Base-by-base conservation (phyloP, 2,797 vertebrate genomes). In the Lycodopsis pacificus region DNA sequence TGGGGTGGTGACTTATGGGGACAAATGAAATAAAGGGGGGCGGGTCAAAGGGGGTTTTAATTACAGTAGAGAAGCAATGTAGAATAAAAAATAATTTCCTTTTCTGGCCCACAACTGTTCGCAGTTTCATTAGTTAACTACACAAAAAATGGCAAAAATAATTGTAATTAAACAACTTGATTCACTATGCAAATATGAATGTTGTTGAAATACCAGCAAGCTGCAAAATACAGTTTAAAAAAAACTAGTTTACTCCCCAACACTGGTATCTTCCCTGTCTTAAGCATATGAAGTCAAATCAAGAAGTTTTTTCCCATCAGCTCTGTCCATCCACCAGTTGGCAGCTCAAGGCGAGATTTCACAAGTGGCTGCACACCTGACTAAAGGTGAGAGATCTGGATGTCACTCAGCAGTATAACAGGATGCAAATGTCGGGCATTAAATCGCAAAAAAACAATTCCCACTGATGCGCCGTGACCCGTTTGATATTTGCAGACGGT, bases 341-440 rank as follows among this genome's bases (percentile, higher is more conserved):
- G 97, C 98, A 0, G 98, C 98, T 20, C 98, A 99, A 49, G 98
- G 98, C 1, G 98, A 99, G 59, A 91, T 99, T 69, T 92, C 93
- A 75, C 97, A 96, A 87, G 94, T 99, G 59, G 96, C 95, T 44
- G 92, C 95, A 66, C 96, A 96, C 71, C 86, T 99, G 54, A 93
- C 87, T 66, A 97, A 95, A 96, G 97, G 98, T 98, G 78, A 92
- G 83, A n/a, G 65, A 38, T 30, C 4, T 62, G 46, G 5, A 46
- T 59, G 40, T 58, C 25, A 61, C 4, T 10, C 56, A 22, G 19
- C 17, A 46, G 7, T 5, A 4, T 3, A 32, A 59, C 46, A 11
- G 14, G 4, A 27, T 32, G 3, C 13, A 30, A 5, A 46, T 7
- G 7, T 40, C 13, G 3, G 5, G 0, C 17, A 3, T 51, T 3